phyloP scores from a whole-genome alignment of 2,888 invertebrate genomes.

The Coelopa pilipes region DNA sequence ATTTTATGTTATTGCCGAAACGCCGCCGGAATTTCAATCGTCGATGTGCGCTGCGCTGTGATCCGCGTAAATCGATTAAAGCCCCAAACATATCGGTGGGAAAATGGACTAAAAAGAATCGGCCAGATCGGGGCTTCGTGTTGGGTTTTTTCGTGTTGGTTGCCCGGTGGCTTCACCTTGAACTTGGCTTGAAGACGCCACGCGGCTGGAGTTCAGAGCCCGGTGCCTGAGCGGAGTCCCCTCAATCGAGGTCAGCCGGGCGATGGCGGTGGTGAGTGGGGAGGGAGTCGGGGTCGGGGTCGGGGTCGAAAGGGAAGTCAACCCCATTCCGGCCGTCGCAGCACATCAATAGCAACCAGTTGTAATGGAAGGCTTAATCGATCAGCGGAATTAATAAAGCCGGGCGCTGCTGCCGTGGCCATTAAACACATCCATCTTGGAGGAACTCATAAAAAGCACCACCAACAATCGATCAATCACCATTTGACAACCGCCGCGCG shows the following conservation, averaged over 20 bases:
- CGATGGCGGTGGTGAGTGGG: no score
- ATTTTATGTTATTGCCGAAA: slow-evolving; percentile 61
- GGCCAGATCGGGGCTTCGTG: neutral
- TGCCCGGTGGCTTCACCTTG: slow-evolving; percentile 18
- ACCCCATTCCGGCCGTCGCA: slow-evolving; percentile 12
- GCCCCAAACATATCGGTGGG: slow-evolving; percentile 23
- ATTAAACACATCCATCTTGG: slow-evolving; percentile 25
- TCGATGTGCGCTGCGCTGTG: neutral
- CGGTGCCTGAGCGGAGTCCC: neutral
- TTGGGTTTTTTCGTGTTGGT: neutral
- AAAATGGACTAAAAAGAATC: slow-evolving; percentile 19
- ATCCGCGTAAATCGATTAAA: neutral
- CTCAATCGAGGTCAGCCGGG: no score
- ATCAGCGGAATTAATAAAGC: slow-evolving; percentile 21
- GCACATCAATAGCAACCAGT: slow-evolving; percentile 19
- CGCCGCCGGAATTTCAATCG: slow-evolving; percentile 56
- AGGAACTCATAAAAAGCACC: slow-evolving; percentile 44
- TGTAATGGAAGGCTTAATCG: slow-evolving; percentile 14
- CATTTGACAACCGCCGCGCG: slow-evolving; percentile 45
- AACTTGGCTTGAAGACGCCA: slow-evolving; percentile 8
- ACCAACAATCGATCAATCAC: slow-evolving; percentile 49
- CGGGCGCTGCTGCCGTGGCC: neutral
- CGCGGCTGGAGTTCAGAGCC: neutral
- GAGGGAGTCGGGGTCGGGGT: no score
- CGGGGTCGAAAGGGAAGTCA: no score